Conservation (phyloP, 2,797 vertebrate species). For the Aldrovandia affinis region DNA sequence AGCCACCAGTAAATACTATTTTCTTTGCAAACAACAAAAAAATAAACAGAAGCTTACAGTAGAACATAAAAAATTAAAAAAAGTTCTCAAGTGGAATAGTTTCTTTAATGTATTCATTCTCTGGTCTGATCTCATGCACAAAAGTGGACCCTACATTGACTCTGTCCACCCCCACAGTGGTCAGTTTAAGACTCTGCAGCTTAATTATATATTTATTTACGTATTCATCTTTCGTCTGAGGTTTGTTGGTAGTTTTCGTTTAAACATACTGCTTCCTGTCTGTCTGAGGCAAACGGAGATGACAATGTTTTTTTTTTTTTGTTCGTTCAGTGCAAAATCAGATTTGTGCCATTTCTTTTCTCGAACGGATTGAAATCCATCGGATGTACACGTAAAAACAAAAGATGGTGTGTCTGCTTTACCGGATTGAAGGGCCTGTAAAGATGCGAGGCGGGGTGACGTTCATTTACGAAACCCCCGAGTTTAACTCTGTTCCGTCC, state of each 20-base stretch:
- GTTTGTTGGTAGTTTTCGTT: constrained; percentile 76
- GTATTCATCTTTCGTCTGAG: constrained; percentile 83
- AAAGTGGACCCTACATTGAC: constrained; percentile 76
- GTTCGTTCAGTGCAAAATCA: constrained; percentile 86
- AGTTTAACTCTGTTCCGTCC: neutral
- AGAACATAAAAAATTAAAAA: constrained; percentile 82
- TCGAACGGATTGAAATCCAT: constrained; percentile 67
- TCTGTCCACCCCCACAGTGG: constrained; percentile 87
- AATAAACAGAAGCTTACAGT: constrained; percentile 83
- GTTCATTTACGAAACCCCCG: neutral
- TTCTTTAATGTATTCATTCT: constrained; percentile 55
- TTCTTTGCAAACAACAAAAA: constrained; percentile 82
- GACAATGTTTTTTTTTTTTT: constrained; percentile 73
- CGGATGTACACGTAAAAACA: constrained; percentile 60
- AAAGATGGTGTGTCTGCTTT: constrained; percentile 34
- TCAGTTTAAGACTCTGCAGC: constrained; percentile 87
- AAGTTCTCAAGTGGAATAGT: constrained; percentile 88
- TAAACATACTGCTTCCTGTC: constrained; percentile 67
- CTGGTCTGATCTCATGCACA: constrained; percentile 65
- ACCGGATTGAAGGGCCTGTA: constrained; percentile 32
- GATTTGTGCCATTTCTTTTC: constrained; percentile 71
- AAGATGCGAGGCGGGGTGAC: constrained; percentile 3
- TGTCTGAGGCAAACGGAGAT: constrained; percentile 82
- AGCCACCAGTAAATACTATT: constrained; percentile 93
- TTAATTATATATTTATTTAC: constrained; percentile 70